Evolutionary conservation across 2,113 vertebrate genomes (phyloP), one percentile per base, ranked within the genome.

Genomic region (Lycaon pictus): DNA sequence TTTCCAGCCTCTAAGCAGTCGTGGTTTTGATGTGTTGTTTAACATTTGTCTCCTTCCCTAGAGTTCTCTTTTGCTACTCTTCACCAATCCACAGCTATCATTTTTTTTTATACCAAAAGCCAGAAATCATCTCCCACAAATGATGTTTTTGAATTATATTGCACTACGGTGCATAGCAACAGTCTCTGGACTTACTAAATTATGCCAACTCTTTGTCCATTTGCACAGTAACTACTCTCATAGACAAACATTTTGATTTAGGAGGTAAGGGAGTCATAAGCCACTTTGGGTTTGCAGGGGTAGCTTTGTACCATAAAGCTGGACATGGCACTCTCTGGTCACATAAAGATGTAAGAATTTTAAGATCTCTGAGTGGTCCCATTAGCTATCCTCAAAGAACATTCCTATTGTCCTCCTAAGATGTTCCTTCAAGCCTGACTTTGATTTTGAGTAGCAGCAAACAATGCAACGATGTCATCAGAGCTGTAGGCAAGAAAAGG

Each of bases 1-100:
- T 72, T 80, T 56, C 69, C 22, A 86, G 51, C 4, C 53, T 95
- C 53, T 88, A 43, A 93, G 55, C 27, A 69, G 62, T 71, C 48
- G 37, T 0, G 11, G 55, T 88, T 97, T 77, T 96, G 84, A 93
- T 90, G 76, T 85, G 71, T 83, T 82, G 37, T 96, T 97, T 95
- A 95, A 91, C 79, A 93, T 81, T 51, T 88, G 11, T 84, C 69
- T 85, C 15, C 37, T 93, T 63, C 69, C 80, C 27, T 88, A 17
- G 77, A 79, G 37, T 77, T 95, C 16, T 94, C 17, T 85, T 48
- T 81, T 86, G 27, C 76, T 65, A 62, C 37, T 88, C 53, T 92
- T 83, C 55, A 94, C 25, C 19, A 82, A 62, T 27, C 19, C 58
- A 62, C 11, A 94, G 67, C 71, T 93, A 86, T 74, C 51, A 80